Evolutionary conservation across 1,140 invertebrate species (phyloP).

Genomic region (Brachionus rubens): DNA sequence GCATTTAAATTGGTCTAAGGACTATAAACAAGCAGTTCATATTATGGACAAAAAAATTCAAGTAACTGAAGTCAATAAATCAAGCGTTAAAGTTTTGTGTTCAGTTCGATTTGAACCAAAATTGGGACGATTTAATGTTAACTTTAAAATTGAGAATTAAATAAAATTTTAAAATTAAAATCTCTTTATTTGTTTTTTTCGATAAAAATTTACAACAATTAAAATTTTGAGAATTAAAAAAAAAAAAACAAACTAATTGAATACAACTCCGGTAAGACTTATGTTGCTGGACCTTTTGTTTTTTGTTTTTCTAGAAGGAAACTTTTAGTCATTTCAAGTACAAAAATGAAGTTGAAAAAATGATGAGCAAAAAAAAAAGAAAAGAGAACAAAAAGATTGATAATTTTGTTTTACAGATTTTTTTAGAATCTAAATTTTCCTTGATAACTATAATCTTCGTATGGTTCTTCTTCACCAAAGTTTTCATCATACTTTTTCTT

Average conservation of each 20-base stretch:
- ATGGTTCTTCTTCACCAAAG: slow-evolving; percentile 16
- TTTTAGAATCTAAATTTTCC: slow-evolving; percentile 39
- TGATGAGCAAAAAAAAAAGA: too few relatives aligned
- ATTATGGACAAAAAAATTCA: slow-evolving; percentile 18
- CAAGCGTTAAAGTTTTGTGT: background rate
- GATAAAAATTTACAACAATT: slow-evolving; percentile 7
- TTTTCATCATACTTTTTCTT: slow-evolving; percentile 33
- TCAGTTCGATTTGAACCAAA: background rate
- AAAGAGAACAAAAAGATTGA: too few relatives aligned
- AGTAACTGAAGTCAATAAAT: background rate
- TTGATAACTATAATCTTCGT: slow-evolving; percentile 21
- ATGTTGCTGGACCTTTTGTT: too few relatives aligned
- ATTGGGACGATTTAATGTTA: slow-evolving; percentile 3
- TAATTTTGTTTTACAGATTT: too few relatives aligned
- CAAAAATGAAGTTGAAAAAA: too few relatives aligned
- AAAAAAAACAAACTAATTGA: too few relatives aligned
- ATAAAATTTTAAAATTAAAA: slow-evolving; percentile 14
- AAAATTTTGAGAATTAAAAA: background rate
- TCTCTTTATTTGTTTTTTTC: background rate
- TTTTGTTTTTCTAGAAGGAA: too few relatives aligned
- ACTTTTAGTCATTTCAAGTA: too few relatives aligned
- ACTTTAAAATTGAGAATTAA: slow-evolving; percentile 27
- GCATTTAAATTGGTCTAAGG: background rate
- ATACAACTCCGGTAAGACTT: too few relatives aligned
- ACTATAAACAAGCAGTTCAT: slow-evolving; percentile 37